A percentile compares a stretch with the other conserved stretches of the same genome.
phyloP scores from a whole-genome alignment of 2,797 vertebrate genomes.

The Leptodactylus fallax region DNA sequence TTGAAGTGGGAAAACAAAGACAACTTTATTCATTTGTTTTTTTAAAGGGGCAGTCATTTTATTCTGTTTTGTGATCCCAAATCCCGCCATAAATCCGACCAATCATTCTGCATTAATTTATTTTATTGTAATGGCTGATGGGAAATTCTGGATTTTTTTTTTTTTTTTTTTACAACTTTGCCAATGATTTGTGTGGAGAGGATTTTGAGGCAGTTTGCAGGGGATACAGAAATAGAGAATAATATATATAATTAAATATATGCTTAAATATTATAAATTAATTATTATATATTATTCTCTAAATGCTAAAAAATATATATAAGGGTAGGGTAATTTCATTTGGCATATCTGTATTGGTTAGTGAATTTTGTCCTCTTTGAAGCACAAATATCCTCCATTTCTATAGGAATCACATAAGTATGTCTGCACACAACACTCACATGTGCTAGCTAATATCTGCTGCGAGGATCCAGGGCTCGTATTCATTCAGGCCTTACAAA shows the following conservation, averaged over 20 bases:
- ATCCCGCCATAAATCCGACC: slow-evolving; percentile 10
- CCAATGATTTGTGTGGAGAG: not conserved
- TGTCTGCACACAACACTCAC: not conserved
- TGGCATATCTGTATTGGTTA: not conserved
- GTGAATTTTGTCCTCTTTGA: not conserved
- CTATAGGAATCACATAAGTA: not conserved
- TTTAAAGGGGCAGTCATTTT: not conserved
- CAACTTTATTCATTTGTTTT: not conserved
- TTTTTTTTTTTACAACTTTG: slow-evolving; percentile 6
- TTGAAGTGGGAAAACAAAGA: not conserved
- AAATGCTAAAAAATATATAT: slow-evolving; percentile 9
- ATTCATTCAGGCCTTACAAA: slow-evolving; percentile 5
- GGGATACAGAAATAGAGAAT: not conserved
- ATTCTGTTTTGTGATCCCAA: slow-evolving; percentile 4
- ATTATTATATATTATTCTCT: too few relatives aligned
- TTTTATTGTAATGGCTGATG: slow-evolving; percentile 48
- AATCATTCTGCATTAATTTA: slow-evolving; percentile 28
- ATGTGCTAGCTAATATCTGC: not conserved
- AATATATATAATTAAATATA: not conserved
- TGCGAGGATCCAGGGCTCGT: not conserved
- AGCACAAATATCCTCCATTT: too few relatives aligned
- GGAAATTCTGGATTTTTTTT: slow-evolving; percentile 2
- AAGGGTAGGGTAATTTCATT: not conserved
- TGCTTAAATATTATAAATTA: too few relatives aligned
- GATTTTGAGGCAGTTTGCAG: not conserved